A percentile compares a stretch with the other conserved stretches of the same genome.
Evolutionary conservation across 2,888 invertebrate genomes (phyloP).

Genomic region (Coenonympha glycerion): DNA sequence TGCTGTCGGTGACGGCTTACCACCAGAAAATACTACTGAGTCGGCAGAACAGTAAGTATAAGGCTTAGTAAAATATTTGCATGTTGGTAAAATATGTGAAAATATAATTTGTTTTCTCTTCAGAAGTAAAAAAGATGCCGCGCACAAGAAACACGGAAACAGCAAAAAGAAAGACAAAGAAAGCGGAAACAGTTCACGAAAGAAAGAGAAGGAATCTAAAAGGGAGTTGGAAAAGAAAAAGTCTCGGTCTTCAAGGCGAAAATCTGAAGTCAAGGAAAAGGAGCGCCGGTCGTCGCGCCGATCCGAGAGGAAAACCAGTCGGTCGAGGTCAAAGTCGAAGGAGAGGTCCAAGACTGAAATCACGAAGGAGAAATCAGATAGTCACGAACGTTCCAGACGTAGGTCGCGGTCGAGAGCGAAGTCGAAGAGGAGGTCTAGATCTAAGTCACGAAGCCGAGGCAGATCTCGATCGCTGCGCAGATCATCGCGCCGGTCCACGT

Average conservation of each 20-base stretch:
- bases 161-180: slow-evolving; percentile 32
- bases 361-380: slow-evolving; percentile 47
- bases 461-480: slow-evolving; percentile 42
- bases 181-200: slow-evolving; percentile 39
- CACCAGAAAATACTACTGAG: slow-evolving; percentile 22
- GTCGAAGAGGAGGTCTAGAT: slow-evolving; percentile 45
- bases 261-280: slow-evolving; percentile 49
- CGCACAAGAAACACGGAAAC: slow-evolving; percentile 35
- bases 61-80: neutral
- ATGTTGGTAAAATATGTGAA: neutral
- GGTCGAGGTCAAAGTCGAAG: slow-evolving; percentile 46
- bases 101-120: neutral
- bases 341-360: slow-evolving; percentile 42
- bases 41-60: slow-evolving; percentile 40
- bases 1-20: slow-evolving; percentile 48
- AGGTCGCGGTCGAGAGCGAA: slow-evolving; percentile 52
- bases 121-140: slow-evolving; percentile 35
- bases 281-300: slow-evolving; percentile 49
- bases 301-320: slow-evolving; percentile 44
- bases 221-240: slow-evolving; percentile 51
- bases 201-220: slow-evolving; percentile 51
- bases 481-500: slow-evolving; percentile 32
- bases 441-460: slow-evolving; percentile 43
- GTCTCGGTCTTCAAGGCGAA: slow-evolving; percentile 53
- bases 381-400: slow-evolving; percentile 43